Evolutionary conservation across 2,797 vertebrate species (phyloP), one percentile per base, ranked within the genome.

Genomic region (Oreonectes daqikongensis): DNA sequence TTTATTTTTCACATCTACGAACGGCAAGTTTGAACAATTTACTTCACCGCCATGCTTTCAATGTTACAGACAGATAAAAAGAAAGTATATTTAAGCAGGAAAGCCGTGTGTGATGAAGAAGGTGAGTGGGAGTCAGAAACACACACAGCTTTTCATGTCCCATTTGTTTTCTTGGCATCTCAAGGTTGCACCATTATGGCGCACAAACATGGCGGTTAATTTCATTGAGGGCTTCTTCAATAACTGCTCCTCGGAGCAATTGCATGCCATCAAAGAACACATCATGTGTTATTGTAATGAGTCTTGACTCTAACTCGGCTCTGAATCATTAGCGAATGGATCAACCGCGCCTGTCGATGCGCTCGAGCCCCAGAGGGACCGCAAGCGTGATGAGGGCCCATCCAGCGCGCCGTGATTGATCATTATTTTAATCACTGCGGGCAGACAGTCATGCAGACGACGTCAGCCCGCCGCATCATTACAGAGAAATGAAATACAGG

Each of bases 371-470:
- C 69, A 52, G 79, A 65, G 72, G 79, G 79, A 71, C 52, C 30
- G 42, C 50, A 52, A 50, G 63, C 55, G 40, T 72, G 73, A 80
- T 72, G 68, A 78, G 74, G 69, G 73, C 59, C 74, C 50, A 71
- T 76, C 69, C 79, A 72, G 53, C 10, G 35, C 44, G 35, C 60
- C 18, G 42, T 66, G 73, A 77, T 81, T 81, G 79, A 81, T 77
- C 79, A 72, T 81, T 53, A 81, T 81, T 72, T 81, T 81, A 81
- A 81, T 81, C 79, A 71, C 67, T 60, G 63, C 68, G n/a, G 74
- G 79, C 79, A 76, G 68, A 77, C 55, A 30, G 63, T 76, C 68
- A 68, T 24, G 17, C 64, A 57, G 53, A 72, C 32, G 12, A 40
- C 64, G 28, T 67, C 79, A 77, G 12, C 73, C 52, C 73, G 32